Evolutionary conservation across 2,113 vertebrate genomes (phyloP), one percentile per base, ranked within the genome.

Genomic region (Taurulus bubalis): DNA sequence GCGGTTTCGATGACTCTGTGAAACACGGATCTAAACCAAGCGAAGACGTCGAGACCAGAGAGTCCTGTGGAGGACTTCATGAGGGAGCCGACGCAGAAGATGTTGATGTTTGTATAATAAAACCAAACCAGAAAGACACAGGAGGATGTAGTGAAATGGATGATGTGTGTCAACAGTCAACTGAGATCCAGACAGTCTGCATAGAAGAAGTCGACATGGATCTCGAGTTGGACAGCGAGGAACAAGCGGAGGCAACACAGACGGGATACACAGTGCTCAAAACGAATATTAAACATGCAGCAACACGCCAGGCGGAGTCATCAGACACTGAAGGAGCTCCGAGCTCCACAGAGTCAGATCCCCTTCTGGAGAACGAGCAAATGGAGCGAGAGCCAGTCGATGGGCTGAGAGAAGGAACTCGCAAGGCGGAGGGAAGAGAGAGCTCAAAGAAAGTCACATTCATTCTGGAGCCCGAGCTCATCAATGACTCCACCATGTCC

Each of bases 361-460:
- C 20, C 1, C 8, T 8, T 24, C 20, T 56, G 59, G 32, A 80
- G 71, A 47, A 0, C 1, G 56, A 65, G 3, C 36, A 75, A 24
- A 58, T 18, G 20, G 64, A 58, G 26, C 22, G 20, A 16, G 66
- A 55, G 15, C 36, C 36, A 3, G 1, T 20, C 14, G 38, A 49
- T n/a, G 42, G 9, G 3, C 36, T 4, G 32, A 16, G 4, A 47
- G 72, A 11, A 18, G 68, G 68, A 53, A 11, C 10, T 34, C 22
- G 1, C 0, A 80, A 62, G 18, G 3, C 47, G 24, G 56, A 58
- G 42, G 73, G n/a, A 70, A 66, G 78, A 68, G 77, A 71, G 15
- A 14, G 32, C 40, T 76, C 70, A 22, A 93, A 89, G 86, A 94
- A 80, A 77, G 92, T 93, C 68, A 85, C 83, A 6, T 93, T 93